Base-by-base conservation (phyloP, 2,888 invertebrate genomes). In the Tupiocoris notatus region DNA sequence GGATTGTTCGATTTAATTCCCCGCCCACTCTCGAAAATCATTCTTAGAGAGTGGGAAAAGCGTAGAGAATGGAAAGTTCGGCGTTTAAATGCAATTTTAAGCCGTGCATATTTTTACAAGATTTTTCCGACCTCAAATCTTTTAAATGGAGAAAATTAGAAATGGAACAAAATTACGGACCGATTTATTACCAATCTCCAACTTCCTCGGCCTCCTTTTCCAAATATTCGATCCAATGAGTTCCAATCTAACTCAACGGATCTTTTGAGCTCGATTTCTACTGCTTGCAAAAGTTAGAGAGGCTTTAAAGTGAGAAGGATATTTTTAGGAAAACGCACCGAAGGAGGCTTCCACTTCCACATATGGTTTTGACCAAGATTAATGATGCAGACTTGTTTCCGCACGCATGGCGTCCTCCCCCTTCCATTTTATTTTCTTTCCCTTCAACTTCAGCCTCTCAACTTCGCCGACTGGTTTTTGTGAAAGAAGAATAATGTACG, bases 301-400 rank as follows among this genome's bases (percentile, higher is more conserved):
- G 3, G n/a, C 59, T 59, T 59, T 59, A 59, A 59, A 59, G 59
- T n/a, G 20, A 39, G 39, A 20, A 59, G 17, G 59, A 20, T 59
- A 59, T 59, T 59, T 59, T 59, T 20, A 20, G 59, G 59, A 20
- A n/a, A 20, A 6, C n/a, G n/a, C n/a, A n/a, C 7, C 20, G 59
- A 6, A 20, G 20, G 59, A 59, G 59, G 3, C n/a, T 59, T 59
- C 20, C 59, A 18, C 20, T 20, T 59, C 54, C 66, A 67, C 67
- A 67, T 67, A 56, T 67, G 67, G 56, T 67, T 67, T 57, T 67
- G 67, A 67, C 67, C 57, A 67, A 67, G 67, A 67, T 67, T 67
- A 67, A 67, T 67, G 67, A 67, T 67, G 54, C 20, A 54, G 67
- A 67, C 56, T 56, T 67, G 54, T 54, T 67, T 67, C 67, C 57